phyloP scores from a whole-genome alignment of 2,888 invertebrate genomes.

The Nomada flava region DNA sequence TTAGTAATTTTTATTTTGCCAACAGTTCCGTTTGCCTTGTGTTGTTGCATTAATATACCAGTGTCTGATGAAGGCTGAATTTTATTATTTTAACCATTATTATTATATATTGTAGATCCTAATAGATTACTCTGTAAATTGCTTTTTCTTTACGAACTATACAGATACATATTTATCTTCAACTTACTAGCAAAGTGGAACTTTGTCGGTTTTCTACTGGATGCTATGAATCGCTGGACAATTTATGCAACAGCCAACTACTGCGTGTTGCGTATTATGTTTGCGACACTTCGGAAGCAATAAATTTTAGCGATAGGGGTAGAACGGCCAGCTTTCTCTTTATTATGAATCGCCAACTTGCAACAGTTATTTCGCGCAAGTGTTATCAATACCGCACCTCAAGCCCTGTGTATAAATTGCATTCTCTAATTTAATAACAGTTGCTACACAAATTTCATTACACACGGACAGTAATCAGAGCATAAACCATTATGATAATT shows the following conservation, averaged over 20 bases:
- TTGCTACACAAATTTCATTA: too few relatives aligned
- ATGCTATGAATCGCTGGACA: conserved; percentile 38
- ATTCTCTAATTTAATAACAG: too few relatives aligned
- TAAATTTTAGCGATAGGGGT: conserved; percentile 34
- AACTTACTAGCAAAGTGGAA: not conserved
- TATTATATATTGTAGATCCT: not conserved
- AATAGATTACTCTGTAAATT: conserved; percentile 9
- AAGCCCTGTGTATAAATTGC: too few relatives aligned
- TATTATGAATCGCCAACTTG: conserved; percentile 24
- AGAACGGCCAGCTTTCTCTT: not conserved
- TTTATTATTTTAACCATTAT: too few relatives aligned
- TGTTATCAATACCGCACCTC: conserved; percentile 2
- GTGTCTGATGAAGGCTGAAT: too few relatives aligned
- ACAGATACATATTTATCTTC: not conserved
- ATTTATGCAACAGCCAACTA: conserved; percentile 26
- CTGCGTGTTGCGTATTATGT: conserved; percentile 27
- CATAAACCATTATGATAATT: too few relatives aligned
- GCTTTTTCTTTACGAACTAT: conserved; percentile 4
- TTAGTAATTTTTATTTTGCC: too few relatives aligned
- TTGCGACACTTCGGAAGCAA: conserved; percentile 27
- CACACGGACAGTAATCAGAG: too few relatives aligned
- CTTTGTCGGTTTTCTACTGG: conserved; percentile 4
- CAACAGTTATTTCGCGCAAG: conserved; percentile 13
- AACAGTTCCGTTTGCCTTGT: too few relatives aligned
- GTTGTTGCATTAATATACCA: too few relatives aligned